Evolutionary conservation across 2,113 vertebrate genomes (phyloP), one percentile per base, ranked within the genome.

Genomic region (Myotis lucifugus): DNA sequence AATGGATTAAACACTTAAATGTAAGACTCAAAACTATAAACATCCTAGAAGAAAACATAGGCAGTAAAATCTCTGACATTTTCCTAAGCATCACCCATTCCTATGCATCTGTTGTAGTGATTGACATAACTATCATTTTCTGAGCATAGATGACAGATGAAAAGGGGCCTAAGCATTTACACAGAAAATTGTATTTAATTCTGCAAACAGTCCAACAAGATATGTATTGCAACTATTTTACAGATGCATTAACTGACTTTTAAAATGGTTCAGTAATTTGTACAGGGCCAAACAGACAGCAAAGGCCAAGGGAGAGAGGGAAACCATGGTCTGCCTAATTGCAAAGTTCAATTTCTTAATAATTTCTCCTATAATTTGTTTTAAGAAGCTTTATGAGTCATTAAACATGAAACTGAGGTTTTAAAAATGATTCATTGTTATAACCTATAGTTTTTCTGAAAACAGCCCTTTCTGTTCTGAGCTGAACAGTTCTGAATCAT

Each of bases 331-430:
- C 56, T 92, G 52, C 9, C 83, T 54, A 8, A 32, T 32, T 48
- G 32, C 46, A 34, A 95, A 89, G n/a, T 89, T 95, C 78, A 94
- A 10, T 64, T 85, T 78, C 50, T 78, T 93, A 87, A 82, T 40
- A 91, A 85, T 70, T 64, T 83, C 83, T 72, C 40, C 37, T 50
- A 67, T 93, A 95, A 77, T 89, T 86, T 86, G 59, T 56, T 97
- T 93, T 93, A 23, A 78, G 81, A 95, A 86, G 64, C 19, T 79
- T 91, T 88, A 88, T 97, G 83, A 96, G 42, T 95, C 94, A 97
- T 83, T 46, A 83, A 83, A 90, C 54, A 85, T 66, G 13, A 86
- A 94, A 61, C 7, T 40, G 48, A 83, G 37, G 34, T 70, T 94
- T 96, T 88, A 90, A 95, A 85, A 77, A 34, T 88, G 64, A 56